Evolutionary conservation across 2,888 invertebrate genomes (phyloP), one percentile per base, ranked within the genome.

Genomic region (Pristionchus arcanus): DNA sequence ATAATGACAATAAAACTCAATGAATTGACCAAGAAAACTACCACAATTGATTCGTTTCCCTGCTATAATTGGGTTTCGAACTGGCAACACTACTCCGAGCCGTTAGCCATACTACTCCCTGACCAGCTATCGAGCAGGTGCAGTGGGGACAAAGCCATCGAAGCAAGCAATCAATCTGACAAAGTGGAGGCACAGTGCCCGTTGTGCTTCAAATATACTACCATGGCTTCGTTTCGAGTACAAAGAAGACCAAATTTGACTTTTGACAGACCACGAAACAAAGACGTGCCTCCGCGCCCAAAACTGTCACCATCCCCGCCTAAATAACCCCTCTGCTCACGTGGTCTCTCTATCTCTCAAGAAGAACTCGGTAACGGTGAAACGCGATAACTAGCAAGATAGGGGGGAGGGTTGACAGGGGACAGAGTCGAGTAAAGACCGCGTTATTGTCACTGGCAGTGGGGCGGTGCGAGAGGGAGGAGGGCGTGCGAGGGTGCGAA

Each of bases 321-420:
- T 25, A 77, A 71, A 77, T 77, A 49, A 42, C 42, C 42, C 42
- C 34, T 21, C n/a, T 9, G 21, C 71, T 77, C 77, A 49, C 77
- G 77, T 77, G 77, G 16, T 42, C 77, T n/a, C 37, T 74, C 31
- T 19, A 42, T 4, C 37, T 42, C 42, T 49, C 42, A 49, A 49
- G 42, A 9, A 19, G 25, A 77, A 77, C 77, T 77, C 77, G 77
- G 77, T 77, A 77, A 31, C 13, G 34, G 42, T 37, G 77, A 77
- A 77, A 77, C 77, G 42, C 77, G 77, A 77, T 77, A 77, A 77
- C 77, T 49, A 77, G 77, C 77, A 25, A 77, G 77, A 77, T 42
- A 77, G 42, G 42, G 28, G n/a, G 77, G 77, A 16, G 28, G 71
- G 71, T 4, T 25, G 1, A 71, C 19, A 34, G 71, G n/a, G 16